These are phyloP conservation scores for Caenorhabditis becei DNA, from an alignment of 2,888 invertebrate genomes.

Conservation along the genomic window DNA sequence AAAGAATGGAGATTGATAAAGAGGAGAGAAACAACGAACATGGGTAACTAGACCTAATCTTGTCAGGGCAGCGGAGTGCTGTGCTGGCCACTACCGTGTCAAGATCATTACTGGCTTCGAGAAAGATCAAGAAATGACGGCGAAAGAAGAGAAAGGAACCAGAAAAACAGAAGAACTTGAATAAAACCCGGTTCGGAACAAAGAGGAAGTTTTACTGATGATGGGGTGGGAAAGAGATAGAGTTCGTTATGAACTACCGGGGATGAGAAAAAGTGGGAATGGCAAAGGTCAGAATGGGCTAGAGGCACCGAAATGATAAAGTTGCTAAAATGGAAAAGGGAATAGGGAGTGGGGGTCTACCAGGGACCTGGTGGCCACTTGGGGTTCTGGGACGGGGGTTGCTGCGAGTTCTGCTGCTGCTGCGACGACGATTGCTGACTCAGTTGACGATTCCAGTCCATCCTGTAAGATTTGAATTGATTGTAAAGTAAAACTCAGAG, in stretches of 20 bases:
- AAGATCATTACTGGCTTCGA: not conserved
- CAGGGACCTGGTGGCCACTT: constrained; percentile 39
- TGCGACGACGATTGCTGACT: constrained; percentile 10
- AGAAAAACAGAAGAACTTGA: not conserved
- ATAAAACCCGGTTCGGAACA: constrained; percentile 11
- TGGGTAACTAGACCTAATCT: constrained; percentile 15
- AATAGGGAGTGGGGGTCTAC: constrained; percentile 3
- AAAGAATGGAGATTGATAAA: constrained; percentile 2
- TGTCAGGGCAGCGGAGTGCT: not conserved
- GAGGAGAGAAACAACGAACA: constrained; percentile 3
- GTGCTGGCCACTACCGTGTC: not conserved
- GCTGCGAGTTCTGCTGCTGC: constrained; percentile 22
- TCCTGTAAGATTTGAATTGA: constrained; percentile 9
- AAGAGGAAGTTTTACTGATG: constrained; percentile 3
- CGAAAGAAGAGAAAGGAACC: not conserved
- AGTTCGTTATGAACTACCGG: constrained; percentile 23
- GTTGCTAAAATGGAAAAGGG: not conserved
- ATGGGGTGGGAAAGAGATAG: not conserved
- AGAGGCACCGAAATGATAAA: constrained; percentile 5
- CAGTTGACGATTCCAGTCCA: constrained; percentile 41
- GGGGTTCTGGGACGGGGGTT: constrained; percentile 16
- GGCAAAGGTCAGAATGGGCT: not conserved
- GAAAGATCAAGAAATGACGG: constrained; percentile 15
- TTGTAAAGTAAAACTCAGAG: not conserved
- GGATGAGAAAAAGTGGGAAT: constrained; percentile 10